Conservation (phyloP, 1,140 invertebrate species). For the Drosophila prosaltans region DNA sequence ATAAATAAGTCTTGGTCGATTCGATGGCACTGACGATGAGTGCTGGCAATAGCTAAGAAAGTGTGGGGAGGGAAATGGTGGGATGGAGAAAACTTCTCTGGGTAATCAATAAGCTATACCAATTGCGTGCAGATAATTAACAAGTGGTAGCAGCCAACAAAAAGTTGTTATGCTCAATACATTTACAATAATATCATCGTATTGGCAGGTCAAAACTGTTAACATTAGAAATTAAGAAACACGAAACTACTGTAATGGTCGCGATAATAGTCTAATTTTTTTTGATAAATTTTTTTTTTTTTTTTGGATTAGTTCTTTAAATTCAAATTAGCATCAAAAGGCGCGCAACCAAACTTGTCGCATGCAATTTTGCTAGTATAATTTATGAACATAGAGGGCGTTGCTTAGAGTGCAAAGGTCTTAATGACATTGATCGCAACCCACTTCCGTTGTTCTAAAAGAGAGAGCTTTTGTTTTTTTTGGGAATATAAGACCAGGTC, state of each 20-base stretch:
- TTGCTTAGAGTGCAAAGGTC: too few relatives aligned
- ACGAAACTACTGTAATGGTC: background rate
- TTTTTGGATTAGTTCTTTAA: too few relatives aligned
- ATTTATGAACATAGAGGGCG: too few relatives aligned
- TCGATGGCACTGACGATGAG: conserved; percentile 11
- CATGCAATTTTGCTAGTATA: too few relatives aligned
- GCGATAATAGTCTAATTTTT: background rate
- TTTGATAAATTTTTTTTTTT: too few relatives aligned
- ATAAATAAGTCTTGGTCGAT: conserved; percentile 67
- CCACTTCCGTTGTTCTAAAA: too few relatives aligned
- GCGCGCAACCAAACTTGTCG: too few relatives aligned
- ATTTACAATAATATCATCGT: conserved; percentile 21
- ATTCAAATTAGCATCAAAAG: too few relatives aligned
- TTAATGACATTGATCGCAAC: too few relatives aligned
- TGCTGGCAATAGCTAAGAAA: background rate
- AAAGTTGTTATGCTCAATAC: conserved; percentile 71
- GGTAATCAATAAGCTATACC: conserved; percentile 47
- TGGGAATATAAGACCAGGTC: too few relatives aligned
- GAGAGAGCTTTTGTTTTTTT: too few relatives aligned
- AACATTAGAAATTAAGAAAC: conserved; percentile 53
- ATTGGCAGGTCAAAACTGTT: conserved; percentile 59
- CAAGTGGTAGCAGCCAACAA: conserved; percentile 38
- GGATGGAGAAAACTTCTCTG: background rate
- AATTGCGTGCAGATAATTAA: conserved; percentile 76
- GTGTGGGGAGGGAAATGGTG: too few relatives aligned